phyloP scores from a whole-genome alignment of 1,140 invertebrate species.

The Phenacoccus solenopsis region DNA sequence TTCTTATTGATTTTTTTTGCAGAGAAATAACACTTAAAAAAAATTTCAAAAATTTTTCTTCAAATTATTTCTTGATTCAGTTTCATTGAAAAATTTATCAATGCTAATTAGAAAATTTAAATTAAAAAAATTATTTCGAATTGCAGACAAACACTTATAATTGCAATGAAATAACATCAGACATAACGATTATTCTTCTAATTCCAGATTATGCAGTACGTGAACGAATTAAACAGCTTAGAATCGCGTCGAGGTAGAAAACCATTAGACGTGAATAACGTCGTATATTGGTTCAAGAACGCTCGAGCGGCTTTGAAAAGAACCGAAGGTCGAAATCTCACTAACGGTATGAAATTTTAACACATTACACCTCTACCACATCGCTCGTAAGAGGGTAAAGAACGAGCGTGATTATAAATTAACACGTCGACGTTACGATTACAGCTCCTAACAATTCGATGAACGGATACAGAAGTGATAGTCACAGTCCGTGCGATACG shows the following conservation, averaged over 20 bases:
- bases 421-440: constrained; percentile 31
- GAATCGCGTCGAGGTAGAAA: constrained; percentile 84
- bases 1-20: no score
- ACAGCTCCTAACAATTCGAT: constrained; percentile 40
- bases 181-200: no score
- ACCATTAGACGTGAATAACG: constrained; percentile 90
- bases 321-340: constrained; percentile 50
- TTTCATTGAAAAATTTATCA: no score
- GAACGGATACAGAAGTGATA: constrained; percentile 47
- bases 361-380: background rate
- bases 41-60: no score
- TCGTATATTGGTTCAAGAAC: constrained; percentile 99
- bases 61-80: no score
- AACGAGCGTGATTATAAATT: background rate
- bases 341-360: constrained; percentile 19
- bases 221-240: constrained; percentile 79
- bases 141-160: no score
- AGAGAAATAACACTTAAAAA: no score
- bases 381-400: background rate
- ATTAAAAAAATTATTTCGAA: no score
- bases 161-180: no score
- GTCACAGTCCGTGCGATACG: constrained; percentile 45
- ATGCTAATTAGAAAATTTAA: no score
- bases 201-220: constrained; percentile 82
- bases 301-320: constrained; percentile 88